Evolutionary conservation across 2,888 invertebrate species (phyloP), one percentile per base, ranked within the genome.

Genomic region (Julus scanicus): DNA sequence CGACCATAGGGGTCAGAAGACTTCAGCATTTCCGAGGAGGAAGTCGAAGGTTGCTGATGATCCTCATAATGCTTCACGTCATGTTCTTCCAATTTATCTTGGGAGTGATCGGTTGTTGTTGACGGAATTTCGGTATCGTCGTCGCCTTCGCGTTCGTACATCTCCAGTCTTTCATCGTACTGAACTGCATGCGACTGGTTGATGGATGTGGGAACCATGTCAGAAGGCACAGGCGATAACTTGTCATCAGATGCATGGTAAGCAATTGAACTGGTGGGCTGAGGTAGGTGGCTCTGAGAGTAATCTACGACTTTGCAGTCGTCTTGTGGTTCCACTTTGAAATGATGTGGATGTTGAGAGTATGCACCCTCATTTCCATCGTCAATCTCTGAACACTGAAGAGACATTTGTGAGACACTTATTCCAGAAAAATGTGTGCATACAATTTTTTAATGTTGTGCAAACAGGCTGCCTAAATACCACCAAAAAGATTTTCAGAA

Each of bases 51-150:
- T 37, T 39, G 87, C 40, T n/a, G 87, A 37, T 39, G 71, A 80
- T 29, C 48, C 44, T 49, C 57, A 17, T 86, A 86, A 29, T 53
- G 57, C n/a, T 87, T 80, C n/a, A 49, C 57, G 8, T 40, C 80
- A n/a, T 80, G 63, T 8, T 63, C 87, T 9, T n/a, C 87, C 57
- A 49, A 29, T 39, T 39, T 15, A 13, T 44, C 87, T 40, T 44
- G 71, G 15, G 40, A 17, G 29, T 80, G 44, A 15, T 63, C 80
- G 2, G 87, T 87, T n/a, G 87, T 87, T n/a, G 87, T 87, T 39
- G 87, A 87, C 20, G 87, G 87, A n/a, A 87, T 63, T 15, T 87
- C 87, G 11, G 80, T 20, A 80, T 39, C 87, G 9, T 80, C 80
- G 1, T 87, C 87, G 17, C 39, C 87, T 44, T 49, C 40, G 2